These are phyloP conservation scores for Drosophila sproati DNA, from an alignment of 1,140 invertebrate genomes.

Conservation along the genomic window DNA sequence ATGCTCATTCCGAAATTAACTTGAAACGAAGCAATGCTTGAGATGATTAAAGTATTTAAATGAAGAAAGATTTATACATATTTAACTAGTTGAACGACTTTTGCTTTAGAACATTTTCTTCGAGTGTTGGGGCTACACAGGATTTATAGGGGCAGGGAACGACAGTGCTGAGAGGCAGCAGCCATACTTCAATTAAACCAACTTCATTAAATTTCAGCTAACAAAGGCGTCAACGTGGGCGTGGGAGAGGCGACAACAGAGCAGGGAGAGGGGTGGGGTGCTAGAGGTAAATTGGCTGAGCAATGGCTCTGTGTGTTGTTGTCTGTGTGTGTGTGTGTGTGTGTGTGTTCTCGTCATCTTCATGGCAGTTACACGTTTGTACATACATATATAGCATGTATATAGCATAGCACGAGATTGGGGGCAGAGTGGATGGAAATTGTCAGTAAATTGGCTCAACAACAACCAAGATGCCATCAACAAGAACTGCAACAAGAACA, in stretches of 20 bases:
- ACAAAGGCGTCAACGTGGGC: conserved; percentile 72
- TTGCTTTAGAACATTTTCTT: not conserved
- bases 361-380: conserved; percentile 60
- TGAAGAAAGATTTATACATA: not conserved
- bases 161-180: conserved; percentile 27
- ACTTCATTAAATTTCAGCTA: conserved; percentile 84
- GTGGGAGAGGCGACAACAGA: conserved; percentile 12
- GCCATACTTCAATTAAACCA: conserved; percentile 82
- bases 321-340: conserved; percentile 18
- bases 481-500: conserved; percentile 50
- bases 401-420: conserved; percentile 61
- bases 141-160: not conserved
- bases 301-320: conserved; percentile 25
- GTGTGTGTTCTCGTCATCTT: conserved; percentile 36
- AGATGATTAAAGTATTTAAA: too few species aligned
- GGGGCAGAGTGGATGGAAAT: conserved; percentile 70
- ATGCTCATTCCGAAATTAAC: too few species aligned
- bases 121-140: not conserved
- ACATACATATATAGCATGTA: conserved; percentile 16
- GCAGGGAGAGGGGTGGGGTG: conserved; percentile 10
- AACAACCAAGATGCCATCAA: conserved; percentile 64
- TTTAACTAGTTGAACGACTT: too few species aligned
- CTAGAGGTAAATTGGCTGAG: conserved; percentile 34
- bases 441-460: conserved; percentile 79
- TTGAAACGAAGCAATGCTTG: too few species aligned